Evolutionary conservation across 1,140 invertebrate genomes (phyloP).

Genomic region (Calliphora vicina): DNA sequence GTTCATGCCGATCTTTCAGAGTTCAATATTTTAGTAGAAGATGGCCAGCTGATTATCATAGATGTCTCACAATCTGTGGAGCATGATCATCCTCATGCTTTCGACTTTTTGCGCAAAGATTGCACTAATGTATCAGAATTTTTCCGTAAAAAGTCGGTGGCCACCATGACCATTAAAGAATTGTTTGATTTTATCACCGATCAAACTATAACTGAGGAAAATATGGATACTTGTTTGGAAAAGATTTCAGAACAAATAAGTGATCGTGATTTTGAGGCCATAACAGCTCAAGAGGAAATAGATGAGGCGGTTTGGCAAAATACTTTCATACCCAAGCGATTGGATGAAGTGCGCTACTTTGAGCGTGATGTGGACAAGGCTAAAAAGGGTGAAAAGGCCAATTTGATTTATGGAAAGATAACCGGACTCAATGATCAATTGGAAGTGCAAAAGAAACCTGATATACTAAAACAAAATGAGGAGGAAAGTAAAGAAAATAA

Average conservation of each 20-base stretch:
- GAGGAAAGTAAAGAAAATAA: constrained; percentile 14
- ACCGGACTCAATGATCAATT: constrained; percentile 84
- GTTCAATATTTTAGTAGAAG: constrained; percentile 91
- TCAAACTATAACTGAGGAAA: constrained; percentile 80
- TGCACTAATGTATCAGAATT: constrained; percentile 93
- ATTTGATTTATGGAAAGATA: constrained; percentile 84
- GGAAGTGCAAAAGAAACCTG: constrained; percentile 71
- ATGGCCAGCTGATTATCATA: constrained; percentile 88
- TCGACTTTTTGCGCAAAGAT: constrained; percentile 94
- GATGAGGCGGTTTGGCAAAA: constrained; percentile 94
- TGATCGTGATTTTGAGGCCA: constrained; percentile 68
- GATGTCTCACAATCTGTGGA: constrained; percentile 99
- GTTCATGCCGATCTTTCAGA: constrained; percentile 98
- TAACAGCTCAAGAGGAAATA: constrained; percentile 76
- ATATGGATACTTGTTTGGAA: constrained; percentile 84
- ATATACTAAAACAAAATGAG: constrained; percentile 63
- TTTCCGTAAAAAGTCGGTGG: constrained; percentile 89
- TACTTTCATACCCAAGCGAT: constrained; percentile 91
- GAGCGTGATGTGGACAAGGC: constrained; percentile 87
- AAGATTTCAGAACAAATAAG: constrained; percentile 73
- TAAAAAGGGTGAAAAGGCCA: constrained; percentile 76
- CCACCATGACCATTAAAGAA: constrained; percentile 88
- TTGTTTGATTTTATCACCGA: constrained; percentile 97
- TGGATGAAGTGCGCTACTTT: constrained; percentile 91
- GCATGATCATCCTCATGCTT: constrained; percentile 94